Evolutionary conservation across 2,797 vertebrate genomes (phyloP).

Genomic region (Macropodus opercularis): DNA sequence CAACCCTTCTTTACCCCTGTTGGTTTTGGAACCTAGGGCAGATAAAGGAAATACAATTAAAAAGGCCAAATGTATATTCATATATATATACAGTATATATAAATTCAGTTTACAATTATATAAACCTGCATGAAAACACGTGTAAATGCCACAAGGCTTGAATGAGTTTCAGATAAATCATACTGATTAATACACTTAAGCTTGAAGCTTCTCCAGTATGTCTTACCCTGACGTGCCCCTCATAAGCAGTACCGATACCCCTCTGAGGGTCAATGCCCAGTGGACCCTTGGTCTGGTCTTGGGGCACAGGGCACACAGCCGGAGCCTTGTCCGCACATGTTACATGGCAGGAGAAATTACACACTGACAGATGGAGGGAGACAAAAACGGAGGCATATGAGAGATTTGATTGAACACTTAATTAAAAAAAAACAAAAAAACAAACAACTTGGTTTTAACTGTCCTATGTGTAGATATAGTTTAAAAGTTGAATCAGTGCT

Average conservation of each 20-base stretch:
- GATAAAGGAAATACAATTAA: neutral
- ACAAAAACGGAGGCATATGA: neutral
- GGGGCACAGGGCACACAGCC: constrained; percentile 93
- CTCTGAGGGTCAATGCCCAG: constrained; percentile 96
- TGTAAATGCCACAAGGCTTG: too few species aligned
- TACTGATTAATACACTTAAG: too few species aligned
- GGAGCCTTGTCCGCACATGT: constrained; percentile 99
- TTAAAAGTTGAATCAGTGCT: neutral
- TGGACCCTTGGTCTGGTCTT: constrained; percentile 95
- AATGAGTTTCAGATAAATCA: too few species aligned
- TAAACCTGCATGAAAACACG: too few species aligned
- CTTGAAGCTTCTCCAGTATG: too few species aligned
- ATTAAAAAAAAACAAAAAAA: neutral
- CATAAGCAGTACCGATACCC: constrained; percentile 96
- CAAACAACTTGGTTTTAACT: too few species aligned
- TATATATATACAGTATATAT: too few species aligned
- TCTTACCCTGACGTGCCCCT: constrained; percentile 94
- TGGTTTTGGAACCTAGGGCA: constrained; percentile 92
- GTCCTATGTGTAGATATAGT: neutral
- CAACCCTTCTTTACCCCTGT: constrained; percentile 98
- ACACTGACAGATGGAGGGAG: constrained; percentile 79
- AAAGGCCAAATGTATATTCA: too few species aligned
- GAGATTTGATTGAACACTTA: neutral
- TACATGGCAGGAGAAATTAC: constrained; percentile 98
- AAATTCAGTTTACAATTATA: too few species aligned